Evolutionary conservation across 2,113 vertebrate species (phyloP).

Genomic region (Copsychus sechellarum): DNA sequence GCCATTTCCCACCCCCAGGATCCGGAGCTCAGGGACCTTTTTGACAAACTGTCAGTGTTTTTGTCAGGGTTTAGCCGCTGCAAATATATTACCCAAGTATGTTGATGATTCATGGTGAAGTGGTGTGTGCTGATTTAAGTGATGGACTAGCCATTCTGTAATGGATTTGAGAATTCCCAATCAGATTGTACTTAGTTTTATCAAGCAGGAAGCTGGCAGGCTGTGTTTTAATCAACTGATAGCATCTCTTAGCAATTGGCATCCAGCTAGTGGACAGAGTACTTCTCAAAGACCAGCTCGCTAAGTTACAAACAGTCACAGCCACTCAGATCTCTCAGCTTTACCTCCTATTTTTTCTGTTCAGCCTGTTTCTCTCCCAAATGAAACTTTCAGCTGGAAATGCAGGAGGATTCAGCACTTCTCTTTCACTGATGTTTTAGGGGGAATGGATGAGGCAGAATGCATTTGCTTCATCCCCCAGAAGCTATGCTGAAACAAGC

Average conservation of each 20-base stretch:
- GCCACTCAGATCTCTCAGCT: neutral
- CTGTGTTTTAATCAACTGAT: conserved; percentile 82
- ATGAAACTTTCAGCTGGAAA: neutral
- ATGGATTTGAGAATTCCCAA: conserved; percentile 51
- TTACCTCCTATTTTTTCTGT: neutral
- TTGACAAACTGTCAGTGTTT: neutral
- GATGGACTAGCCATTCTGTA: conserved; percentile 44
- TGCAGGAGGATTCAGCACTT: neutral
- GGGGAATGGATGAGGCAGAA: neutral
- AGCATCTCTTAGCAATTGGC: conserved; percentile 69
- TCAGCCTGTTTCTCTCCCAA: neutral
- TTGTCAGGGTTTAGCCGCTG: neutral
- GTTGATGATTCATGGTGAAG: neutral
- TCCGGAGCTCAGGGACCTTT: neutral
- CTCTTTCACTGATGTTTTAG: neutral
- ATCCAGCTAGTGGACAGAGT: conserved; percentile 43
- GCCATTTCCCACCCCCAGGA: conserved; percentile 8
- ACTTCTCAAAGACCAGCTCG: conserved; percentile 7
- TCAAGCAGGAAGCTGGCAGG: conserved; percentile 72
- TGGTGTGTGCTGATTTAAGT: neutral
- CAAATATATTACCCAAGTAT: neutral
- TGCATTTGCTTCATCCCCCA: neutral
- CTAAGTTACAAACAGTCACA: conserved; percentile 16
- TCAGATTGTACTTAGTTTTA: conserved; percentile 60
- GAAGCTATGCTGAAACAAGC: neutral